These are phyloP conservation scores for Meandrina meandrites DNA, from an alignment of 92 coral and sea anemone species.

Conservation along the genomic window DNA sequence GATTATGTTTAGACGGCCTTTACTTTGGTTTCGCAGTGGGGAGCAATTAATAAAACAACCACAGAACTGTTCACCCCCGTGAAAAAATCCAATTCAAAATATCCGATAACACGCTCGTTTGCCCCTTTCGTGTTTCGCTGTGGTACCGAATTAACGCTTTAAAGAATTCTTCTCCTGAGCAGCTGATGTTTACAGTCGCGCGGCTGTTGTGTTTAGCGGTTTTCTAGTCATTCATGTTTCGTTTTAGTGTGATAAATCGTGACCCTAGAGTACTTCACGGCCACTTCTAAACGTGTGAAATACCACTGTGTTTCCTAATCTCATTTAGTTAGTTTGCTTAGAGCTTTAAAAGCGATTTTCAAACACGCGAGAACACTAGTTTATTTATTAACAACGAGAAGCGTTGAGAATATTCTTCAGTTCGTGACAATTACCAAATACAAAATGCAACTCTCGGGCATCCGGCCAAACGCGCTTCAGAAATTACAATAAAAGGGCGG, in stretches of 20 bases:
- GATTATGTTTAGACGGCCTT: constrained; percentile 30
- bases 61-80: constrained; percentile 19
- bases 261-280: constrained; percentile 43
- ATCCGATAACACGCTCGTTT: constrained; percentile 11
- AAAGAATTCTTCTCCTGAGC: not conserved
- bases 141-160: not conserved
- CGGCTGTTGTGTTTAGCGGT: constrained; percentile 25
- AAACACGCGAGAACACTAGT: constrained; percentile 23
- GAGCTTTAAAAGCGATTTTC: constrained; percentile 34
- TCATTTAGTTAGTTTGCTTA: constrained; percentile 45
- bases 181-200: constrained; percentile 15
- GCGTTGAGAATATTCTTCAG: not conserved
- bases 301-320: constrained; percentile 43
- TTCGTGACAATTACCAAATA: constrained; percentile 28
- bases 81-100: constrained; percentile 20
- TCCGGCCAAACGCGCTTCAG: constrained; percentile 38
- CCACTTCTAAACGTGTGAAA: constrained; percentile 40
- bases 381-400: constrained; percentile 13
- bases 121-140: not conserved
- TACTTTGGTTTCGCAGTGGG: constrained; percentile 60
- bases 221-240: not conserved
- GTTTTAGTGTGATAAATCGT: constrained; percentile 22
- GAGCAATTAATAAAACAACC: constrained; percentile 67
- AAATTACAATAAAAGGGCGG: constrained; percentile 54
- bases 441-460: constrained; percentile 39